Base-by-base conservation (phyloP, 2,888 invertebrate species). In the Zootermopsis nevadensis region DNA sequence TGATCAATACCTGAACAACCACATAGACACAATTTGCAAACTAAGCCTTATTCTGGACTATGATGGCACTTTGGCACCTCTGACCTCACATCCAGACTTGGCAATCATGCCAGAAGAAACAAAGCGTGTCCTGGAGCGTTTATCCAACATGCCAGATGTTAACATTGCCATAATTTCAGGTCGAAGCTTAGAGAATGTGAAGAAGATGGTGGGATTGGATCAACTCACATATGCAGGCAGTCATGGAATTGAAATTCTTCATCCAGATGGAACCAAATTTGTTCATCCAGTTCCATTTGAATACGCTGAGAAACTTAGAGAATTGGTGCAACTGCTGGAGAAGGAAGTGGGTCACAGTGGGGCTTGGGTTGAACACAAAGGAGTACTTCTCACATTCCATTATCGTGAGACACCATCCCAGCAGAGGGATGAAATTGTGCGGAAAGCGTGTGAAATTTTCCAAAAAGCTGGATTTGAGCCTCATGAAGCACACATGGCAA, bases 331-430 rank as follows among this genome's bases (percentile, higher is more conserved):
- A 74, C 86, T 86, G 48, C 86, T 90, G 48, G 88, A 89, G 83
- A 87, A 87, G 38, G 87, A 88, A 82, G 88, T 88, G 24, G 89
- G 89, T 85, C 87, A 86, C 79, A 88, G 89, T 80, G 90, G 90
- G 31, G 90, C 90, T 30, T 90, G 90, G 90, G 88, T 90, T 22
- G 90, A 90, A 85, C 89, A 89, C 86, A 90, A 90, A 86, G 89
- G 90, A 4, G 88, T 88, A 15, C 86, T 89, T 48, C 85, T 90
- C 33, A 89, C 90, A 22, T 90, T 89, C 86, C 90, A 90, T 83
- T 90, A 89, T 86, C 87, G 90, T 48, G 89, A 89, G 86, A 88
- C 88, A 10, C 88, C 89, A 12, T 72, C 86, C 4, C 83, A 86
- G 10, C 80, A 87, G 72, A 86, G 88, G 24, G 87, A 88, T 55